Conservation (phyloP, 1,140 invertebrate genomes). For the Papilio machaon region DNA sequence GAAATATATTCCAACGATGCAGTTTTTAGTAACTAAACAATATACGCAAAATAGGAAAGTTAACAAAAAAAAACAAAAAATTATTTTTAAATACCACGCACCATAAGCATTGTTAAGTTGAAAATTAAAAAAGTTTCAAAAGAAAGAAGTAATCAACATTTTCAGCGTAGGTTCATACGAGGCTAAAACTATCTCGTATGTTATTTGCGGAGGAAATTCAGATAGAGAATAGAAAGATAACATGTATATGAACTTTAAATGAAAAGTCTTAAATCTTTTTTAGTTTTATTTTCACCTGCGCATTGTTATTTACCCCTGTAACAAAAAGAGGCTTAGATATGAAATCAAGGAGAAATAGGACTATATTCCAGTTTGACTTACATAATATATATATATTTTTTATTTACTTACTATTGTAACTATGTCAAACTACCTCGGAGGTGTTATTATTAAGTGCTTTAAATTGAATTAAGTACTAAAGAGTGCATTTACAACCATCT, state of each 20-base stretch:
- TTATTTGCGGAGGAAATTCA: slow-evolving; percentile 29
- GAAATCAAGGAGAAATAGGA: not conserved
- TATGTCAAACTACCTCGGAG: no score
- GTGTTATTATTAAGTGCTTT: not conserved
- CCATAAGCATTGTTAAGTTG: slow-evolving; percentile 36
- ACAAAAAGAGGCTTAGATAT: not conserved
- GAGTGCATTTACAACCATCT: not conserved
- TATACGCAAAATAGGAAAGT: slow-evolving; percentile 21
- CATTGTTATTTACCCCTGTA: not conserved
- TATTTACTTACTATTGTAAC: not conserved
- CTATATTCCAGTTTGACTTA: not conserved
- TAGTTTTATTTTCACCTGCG: slow-evolving; percentile 5
- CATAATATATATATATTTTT: not conserved
- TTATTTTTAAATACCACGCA: slow-evolving; percentile 20
- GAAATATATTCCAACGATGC: slow-evolving; percentile 2
- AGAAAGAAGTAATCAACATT: slow-evolving; percentile 39
- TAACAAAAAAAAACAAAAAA: slow-evolving; percentile 23
- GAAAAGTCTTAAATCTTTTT: slow-evolving; percentile 13
- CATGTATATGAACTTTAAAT: slow-evolving; percentile 15
- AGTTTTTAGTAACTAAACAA: slow-evolving; percentile 36
- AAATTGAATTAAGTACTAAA: not conserved
- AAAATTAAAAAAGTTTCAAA: slow-evolving; percentile 39
- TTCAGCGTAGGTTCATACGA: slow-evolving; percentile 33
- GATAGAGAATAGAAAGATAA: slow-evolving; percentile 24
- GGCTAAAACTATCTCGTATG: slow-evolving; percentile 38